Evolutionary conservation across 2,797 vertebrate genomes (phyloP), one percentile per base, ranked within the genome.

Genomic region (Columba guinea): DNA sequence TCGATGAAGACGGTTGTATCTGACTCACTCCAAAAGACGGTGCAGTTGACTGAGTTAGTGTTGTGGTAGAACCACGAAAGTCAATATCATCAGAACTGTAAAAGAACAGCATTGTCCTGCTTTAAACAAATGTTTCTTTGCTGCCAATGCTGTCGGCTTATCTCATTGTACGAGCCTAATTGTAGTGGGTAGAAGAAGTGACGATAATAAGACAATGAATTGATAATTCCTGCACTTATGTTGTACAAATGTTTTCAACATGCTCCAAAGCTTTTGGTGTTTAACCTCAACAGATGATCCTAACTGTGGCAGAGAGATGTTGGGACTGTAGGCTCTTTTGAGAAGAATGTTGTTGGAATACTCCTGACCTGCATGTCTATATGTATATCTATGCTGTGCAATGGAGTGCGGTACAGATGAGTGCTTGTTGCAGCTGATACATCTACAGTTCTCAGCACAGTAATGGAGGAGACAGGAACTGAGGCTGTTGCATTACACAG

Each of bases 61-160:
- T 99, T 78, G 99, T 99, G 70, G 99, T 99, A 68, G 99, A 99
- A 13, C 99, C 99, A 24, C 99, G 98, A 55, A 99, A 98, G 88
- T 99, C 99, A 37, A 98, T 58, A 34, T 99, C 99, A 35, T 99
- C 99, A 9, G 99, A 99, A 97, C 99, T 99, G 98, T 16, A 89
- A 95, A 91, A 87, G 62, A 77, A 84, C 28, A 94, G 46, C 35
- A 81, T 60, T 14, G 35, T 27, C 82, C 20, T 52, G 58, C 37
- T 85, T 70, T 77, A 53, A 69, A 59, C 22, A 69, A 73, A 46
- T 3, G 10, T 16, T 67, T 41, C 41, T 59, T 41, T 76, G 13
- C 52, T 68, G 8, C 39, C 39, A 46, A 10, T 55, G 34, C 52
- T 35, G 46, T 89, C 82, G n/a, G 34, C 26, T 92, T 65, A 30